Evolutionary conservation across 2,113 vertebrate species (phyloP), one percentile per base, ranked within the genome.

Genomic region (Cromileptes altivelis): DNA sequence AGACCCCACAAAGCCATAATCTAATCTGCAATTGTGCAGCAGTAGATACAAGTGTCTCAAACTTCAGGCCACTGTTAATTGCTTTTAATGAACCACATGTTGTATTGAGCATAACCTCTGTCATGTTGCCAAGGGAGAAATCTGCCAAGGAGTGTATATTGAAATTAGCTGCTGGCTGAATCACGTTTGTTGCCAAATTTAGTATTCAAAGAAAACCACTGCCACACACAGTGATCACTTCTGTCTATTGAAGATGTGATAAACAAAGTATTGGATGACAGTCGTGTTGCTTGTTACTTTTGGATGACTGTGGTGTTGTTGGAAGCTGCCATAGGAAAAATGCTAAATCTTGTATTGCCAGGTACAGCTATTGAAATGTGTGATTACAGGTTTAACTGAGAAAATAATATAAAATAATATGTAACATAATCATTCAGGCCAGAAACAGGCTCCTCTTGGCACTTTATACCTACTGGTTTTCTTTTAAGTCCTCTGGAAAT

Each of bases 41-140:
- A 64, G 21, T 58, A 25, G 47, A 80, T 47, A 42, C 55, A 70
- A 65, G 47, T 27, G 52, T 81, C 68, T 68, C 42, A 69, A 80
- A 77, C 82, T 68, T 65, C 67, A 74, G 63, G 57, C 78, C 75
- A 33, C 40, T 75, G 74, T 80, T 86, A 89, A 86, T 85, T 86
- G 53, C 61, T 84, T 92, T 90, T 81, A 88, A 88, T 88, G 76
- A 85, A 85, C 80, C 74, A 12, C 84, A 74, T 85, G 64, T 86
- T 81, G 83, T 91, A 80, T 85, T 83, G 78, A 89, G 81, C 85
- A 61, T 68, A 81, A 83, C 73, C 74, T 77, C 60, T 83, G 70
- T 79, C 60, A n/a, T 70, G 60, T 70, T 78, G 87, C 82, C 85
- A 85, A 83, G 40, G 18, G 58, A 53, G 42, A 83, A 86, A 78